A percentile compares a stretch with the other conserved stretches of the same genome.
Evolutionary conservation across 2,797 vertebrate genomes (phyloP).

Genomic region (Ctenosaura bakeri): DNA sequence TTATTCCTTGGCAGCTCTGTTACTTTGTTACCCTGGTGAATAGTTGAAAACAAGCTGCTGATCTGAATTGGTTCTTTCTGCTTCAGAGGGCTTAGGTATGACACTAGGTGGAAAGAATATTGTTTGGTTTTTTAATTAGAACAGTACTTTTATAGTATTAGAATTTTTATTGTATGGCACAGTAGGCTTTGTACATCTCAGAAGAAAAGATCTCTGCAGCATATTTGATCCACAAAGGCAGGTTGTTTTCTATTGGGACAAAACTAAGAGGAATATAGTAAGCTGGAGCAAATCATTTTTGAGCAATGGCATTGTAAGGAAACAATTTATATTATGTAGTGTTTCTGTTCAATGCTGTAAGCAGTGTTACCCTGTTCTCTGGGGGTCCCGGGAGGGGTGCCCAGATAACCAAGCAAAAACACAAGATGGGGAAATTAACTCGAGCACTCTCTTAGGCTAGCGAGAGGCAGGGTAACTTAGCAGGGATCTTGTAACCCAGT

Average conservation of each 20-base stretch:
- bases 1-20: not conserved
- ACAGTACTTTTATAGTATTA: not conserved
- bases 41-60: not conserved
- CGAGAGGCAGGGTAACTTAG: too few relatives aligned
- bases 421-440: too few relatives aligned
- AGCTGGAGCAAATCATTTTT: slow-evolving; percentile 5
- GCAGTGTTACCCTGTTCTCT: too few relatives aligned
- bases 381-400: too few relatives aligned
- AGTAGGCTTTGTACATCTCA: not conserved
- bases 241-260: not conserved
- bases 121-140: not conserved
- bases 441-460: too few relatives aligned
- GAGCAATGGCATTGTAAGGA: not conserved
- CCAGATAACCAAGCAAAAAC: too few relatives aligned
- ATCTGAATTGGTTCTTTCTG: not conserved
- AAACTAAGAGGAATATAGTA: not conserved
- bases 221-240: not conserved
- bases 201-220: not conserved
- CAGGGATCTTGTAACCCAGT: too few relatives aligned
- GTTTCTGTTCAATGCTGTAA: slow-evolving; percentile 45
- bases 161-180: not conserved
- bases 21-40: not conserved
- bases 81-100: not conserved
- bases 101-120: not conserved
- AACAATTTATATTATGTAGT: slow-evolving; percentile 68